Conservation (phyloP, 2,888 invertebrate genomes). For the Diaphora mendica region DNA sequence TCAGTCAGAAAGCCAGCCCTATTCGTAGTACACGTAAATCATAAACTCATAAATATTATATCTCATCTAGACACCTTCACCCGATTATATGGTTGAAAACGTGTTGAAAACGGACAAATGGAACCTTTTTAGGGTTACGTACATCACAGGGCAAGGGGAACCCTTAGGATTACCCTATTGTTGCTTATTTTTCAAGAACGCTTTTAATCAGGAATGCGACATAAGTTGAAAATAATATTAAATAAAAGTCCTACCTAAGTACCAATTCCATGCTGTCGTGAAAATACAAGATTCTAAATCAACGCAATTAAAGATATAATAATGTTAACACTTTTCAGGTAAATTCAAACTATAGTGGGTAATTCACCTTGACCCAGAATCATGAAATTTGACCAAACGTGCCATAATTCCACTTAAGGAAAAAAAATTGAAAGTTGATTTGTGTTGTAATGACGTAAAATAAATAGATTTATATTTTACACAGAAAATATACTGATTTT, state of each 20-base stretch:
- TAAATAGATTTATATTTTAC: not conserved
- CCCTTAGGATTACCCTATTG: not conserved
- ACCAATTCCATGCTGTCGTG: not conserved
- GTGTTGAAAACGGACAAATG: slow-evolving; percentile 10
- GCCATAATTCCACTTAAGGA: not conserved
- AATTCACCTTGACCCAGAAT: not conserved
- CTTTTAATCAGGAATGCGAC: not conserved
- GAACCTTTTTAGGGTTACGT: slow-evolving; percentile 16
- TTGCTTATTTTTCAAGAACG: not conserved
- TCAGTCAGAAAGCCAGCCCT: not conserved
- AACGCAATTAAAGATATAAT: not conserved
- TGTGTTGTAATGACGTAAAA: no score
- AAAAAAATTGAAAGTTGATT: not conserved
- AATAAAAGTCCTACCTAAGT: not conserved
- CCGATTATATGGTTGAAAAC: slow-evolving; percentile 27
- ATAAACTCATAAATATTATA: slow-evolving; percentile 22
- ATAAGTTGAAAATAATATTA: not conserved
- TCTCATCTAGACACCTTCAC: slow-evolving; percentile 52
- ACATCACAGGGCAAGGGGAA: not conserved
- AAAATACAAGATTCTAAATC: not conserved
- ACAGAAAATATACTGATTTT: not conserved
- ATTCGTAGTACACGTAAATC: slow-evolving; percentile 36
- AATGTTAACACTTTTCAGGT: not conserved
- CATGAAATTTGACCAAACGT: not conserved
- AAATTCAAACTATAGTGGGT: not conserved